A percentile compares a stretch with the other conserved stretches of the same genome.
phyloP scores from a whole-genome alignment of 2,797 vertebrate genomes.

The Podargus strigoides region DNA sequence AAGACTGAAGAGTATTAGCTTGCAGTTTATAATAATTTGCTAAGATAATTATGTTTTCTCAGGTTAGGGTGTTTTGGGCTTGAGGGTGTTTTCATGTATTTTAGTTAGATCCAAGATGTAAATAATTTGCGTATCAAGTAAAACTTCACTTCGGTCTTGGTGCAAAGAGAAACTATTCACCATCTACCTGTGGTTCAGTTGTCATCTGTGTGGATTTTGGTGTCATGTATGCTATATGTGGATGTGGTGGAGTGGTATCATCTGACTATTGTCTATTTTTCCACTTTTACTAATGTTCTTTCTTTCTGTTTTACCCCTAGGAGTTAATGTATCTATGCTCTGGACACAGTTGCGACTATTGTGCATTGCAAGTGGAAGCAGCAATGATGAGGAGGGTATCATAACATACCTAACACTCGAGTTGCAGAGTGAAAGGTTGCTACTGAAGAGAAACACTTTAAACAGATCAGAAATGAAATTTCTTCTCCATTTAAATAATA shows the following conservation, averaged over 20 bases:
- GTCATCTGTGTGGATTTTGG: not conserved
- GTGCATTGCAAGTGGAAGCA: not conserved
- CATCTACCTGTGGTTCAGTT: not conserved
- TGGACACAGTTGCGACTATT: not conserved
- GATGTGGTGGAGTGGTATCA: not conserved
- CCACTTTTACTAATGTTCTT: not conserved
- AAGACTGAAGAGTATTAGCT: not conserved
- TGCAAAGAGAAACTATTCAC: not conserved
- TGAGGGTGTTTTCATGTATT: not conserved
- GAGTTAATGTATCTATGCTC: not conserved
- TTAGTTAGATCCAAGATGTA: not conserved
- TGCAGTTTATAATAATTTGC: not conserved
- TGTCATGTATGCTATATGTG: not conserved
- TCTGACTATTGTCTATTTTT: not conserved
- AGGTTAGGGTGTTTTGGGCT: not conserved
- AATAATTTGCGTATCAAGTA: not conserved
- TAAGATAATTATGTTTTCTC: not conserved
- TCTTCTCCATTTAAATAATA: not conserved
- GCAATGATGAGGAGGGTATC: not conserved
- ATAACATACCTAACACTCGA: not conserved
- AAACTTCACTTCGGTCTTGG: not conserved
- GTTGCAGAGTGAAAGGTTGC: not conserved
- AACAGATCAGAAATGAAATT: accelerated
- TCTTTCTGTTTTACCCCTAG: not conserved
- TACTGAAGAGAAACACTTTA: not conserved